phyloP scores from a whole-genome alignment of 2,888 invertebrate species.

The Caenorhabditis zanzibari region DNA sequence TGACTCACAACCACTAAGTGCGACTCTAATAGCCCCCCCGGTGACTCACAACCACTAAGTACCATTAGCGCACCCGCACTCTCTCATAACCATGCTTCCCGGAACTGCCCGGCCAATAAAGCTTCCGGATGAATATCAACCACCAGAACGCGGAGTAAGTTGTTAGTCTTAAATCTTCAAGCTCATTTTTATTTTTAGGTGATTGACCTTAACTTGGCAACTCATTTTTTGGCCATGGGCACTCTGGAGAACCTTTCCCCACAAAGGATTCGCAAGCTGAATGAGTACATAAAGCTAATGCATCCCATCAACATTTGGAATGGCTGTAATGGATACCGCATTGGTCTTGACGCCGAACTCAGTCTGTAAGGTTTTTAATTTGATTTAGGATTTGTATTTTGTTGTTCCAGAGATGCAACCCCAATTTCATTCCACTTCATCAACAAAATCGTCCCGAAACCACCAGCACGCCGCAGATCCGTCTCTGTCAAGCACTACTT shows the following conservation, averaged over 20 bases:
- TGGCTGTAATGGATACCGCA: not conserved
- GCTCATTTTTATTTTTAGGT: not conserved
- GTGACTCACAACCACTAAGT: too few relatives aligned
- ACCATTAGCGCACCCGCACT: not conserved
- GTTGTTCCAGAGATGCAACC: slow-evolving; percentile 3
- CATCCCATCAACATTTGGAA: slow-evolving; percentile 1
- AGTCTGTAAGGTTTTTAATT: slow-evolving; percentile 17
- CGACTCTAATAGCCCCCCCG: too few relatives aligned
- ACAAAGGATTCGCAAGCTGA: not conserved
- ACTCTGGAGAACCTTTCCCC: not conserved
- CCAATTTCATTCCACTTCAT: not conserved
- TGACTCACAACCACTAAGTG: not conserved
- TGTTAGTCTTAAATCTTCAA: not conserved
- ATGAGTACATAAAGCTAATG: not conserved
- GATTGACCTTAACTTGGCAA: not conserved
- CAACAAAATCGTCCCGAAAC: not conserved
- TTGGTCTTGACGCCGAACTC: not conserved
- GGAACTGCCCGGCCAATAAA: not conserved
- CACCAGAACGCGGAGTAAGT: slow-evolving; percentile 3
- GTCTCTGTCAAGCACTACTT: slow-evolving; percentile 1
- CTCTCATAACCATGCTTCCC: slow-evolving; percentile 23
- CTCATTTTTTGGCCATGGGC: not conserved
- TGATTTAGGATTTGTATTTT: not conserved
- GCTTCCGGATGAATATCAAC: not conserved
- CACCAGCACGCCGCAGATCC: not conserved